phyloP scores from a whole-genome alignment of 2,113 vertebrate species.

The Cygnus buccinator region DNA sequence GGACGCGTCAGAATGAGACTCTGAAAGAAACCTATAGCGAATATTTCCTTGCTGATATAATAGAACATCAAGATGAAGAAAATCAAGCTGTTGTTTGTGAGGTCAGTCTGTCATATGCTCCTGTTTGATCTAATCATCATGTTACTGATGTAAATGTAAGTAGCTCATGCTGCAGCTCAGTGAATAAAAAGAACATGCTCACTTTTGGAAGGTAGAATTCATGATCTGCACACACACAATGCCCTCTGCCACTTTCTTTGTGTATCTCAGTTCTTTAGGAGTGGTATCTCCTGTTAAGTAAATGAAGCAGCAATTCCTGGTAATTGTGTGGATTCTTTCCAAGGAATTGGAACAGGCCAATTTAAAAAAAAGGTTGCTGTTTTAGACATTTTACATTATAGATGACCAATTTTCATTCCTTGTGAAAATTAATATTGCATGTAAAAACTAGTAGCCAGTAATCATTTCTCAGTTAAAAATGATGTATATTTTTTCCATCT shows the following conservation, averaged over 20 bases:
- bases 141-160: not conserved
- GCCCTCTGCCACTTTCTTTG: accelerated
- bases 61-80: conserved; percentile 80
- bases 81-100: conserved; percentile 84
- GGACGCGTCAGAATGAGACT: conserved; percentile 69
- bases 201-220: not conserved
- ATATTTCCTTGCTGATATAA: conserved; percentile 81
- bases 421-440: not conserved
- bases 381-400: not conserved
- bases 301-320: not conserved
- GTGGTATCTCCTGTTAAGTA: not conserved
- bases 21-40: conserved; percentile 70
- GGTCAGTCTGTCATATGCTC: conserved; percentile 73
- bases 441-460: not conserved
- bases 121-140: not conserved
- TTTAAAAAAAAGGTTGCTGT: not conserved
- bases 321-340: not conserved
- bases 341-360: not conserved
- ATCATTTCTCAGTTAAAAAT: not conserved
- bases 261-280: not conserved
- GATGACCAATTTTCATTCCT: not conserved
- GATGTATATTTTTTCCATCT: not conserved
- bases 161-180: not conserved
- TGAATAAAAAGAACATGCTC: not conserved
- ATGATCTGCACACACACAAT: not conserved